Percentiles rank a stretch among this genome's conserved stretches.
Evolutionary conservation across 2,797 vertebrate species (phyloP).

Genomic region (Emydoidea blandingii): DNA sequence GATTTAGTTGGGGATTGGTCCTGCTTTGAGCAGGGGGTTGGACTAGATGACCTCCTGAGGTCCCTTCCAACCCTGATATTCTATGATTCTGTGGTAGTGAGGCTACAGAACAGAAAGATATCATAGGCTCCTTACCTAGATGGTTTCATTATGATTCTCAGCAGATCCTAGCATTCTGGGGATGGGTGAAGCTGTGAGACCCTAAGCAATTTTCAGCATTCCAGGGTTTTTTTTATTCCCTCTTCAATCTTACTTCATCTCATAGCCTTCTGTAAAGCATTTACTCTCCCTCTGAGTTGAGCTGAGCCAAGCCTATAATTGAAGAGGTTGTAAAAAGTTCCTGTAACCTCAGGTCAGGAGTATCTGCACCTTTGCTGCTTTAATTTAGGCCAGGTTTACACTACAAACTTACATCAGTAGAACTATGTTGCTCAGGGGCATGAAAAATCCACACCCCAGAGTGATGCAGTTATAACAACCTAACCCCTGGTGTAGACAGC

Average conservation of each 20-base stretch:
- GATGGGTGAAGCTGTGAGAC: neutral
- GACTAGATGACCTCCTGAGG: too few relatives aligned
- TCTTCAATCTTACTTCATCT: neutral
- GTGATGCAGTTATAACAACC: neutral
- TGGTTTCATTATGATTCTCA: neutral
- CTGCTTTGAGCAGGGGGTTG: too few relatives aligned
- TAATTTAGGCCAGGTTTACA: neutral
- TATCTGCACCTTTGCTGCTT: neutral
- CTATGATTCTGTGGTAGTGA: neutral
- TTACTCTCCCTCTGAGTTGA: neutral
- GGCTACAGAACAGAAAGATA: neutral
- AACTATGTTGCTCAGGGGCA: neutral
- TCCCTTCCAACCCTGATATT: too few relatives aligned
- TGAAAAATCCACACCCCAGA: neutral
- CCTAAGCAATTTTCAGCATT: neutral
- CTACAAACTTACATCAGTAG: neutral
- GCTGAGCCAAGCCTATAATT: neutral
- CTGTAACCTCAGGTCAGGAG: neutral
- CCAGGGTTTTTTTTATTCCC: neutral
- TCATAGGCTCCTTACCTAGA: neutral
- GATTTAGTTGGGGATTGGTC: too few relatives aligned
- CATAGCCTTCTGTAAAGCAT: neutral
- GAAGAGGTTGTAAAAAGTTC: neutral
- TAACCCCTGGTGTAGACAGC: neutral
- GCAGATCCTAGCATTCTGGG: neutral